Evolutionary conservation across 2,113 vertebrate species (phyloP).

Genomic region (Eurypyga helias): DNA sequence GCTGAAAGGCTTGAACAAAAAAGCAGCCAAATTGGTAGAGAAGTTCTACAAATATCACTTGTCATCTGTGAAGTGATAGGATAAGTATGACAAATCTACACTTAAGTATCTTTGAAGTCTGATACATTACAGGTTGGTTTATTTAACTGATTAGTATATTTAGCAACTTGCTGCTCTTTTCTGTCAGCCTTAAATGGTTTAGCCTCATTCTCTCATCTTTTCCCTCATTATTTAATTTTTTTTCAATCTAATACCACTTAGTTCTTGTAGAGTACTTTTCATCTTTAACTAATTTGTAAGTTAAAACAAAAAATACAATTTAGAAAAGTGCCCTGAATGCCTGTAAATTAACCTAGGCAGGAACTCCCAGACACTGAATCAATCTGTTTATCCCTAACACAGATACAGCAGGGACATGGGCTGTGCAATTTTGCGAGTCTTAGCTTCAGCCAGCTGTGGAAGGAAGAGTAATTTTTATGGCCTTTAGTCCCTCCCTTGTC

Average conservation of each 20-base stretch:
- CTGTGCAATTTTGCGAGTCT: neutral
- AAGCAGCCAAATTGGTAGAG: neutral
- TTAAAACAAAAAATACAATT: neutral
- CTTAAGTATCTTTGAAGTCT: slow-evolving; percentile 10
- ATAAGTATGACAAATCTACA: slow-evolving; percentile 14
- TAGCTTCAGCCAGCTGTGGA: neutral
- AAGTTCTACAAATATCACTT: neutral
- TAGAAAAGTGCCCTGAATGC: neutral
- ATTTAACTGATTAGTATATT: neutral
- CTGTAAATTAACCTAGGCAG: neutral
- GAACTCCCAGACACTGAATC: neutral
- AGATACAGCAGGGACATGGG: neutral
- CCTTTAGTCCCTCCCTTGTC: neutral
- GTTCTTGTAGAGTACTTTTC: neutral
- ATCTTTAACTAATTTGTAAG: neutral
- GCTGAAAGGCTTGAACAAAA: neutral
- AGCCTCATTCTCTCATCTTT: neutral
- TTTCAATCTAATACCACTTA: neutral
- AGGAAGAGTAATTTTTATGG: neutral
- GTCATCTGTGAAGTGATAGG: neutral
- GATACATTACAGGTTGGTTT: neutral
- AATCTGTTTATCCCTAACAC: neutral
- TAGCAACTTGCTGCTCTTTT: neutral
- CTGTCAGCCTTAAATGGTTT: neutral
- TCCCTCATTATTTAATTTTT: neutral